phyloP scores from a whole-genome alignment of 1,140 invertebrate genomes.

The Yoshiicerus persimilis region DNA sequence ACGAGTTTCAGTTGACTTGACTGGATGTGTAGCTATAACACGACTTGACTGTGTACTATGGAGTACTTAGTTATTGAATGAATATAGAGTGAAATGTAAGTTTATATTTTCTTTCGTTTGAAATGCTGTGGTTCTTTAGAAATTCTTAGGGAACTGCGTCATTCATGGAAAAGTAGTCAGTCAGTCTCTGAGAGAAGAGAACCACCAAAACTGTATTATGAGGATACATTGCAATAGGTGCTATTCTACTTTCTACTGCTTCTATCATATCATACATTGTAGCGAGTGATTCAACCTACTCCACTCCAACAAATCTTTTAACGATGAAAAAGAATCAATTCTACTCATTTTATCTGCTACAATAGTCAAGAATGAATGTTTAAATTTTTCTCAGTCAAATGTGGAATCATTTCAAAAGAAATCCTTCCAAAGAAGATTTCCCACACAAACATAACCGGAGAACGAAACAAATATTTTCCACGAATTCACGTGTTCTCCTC shows the following conservation, averaged over 20 bases:
- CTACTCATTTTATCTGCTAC: constrained; percentile 20
- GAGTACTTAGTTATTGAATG: constrained; percentile 6
- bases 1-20: constrained; percentile 3
- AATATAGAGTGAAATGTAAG: constrained; percentile 21
- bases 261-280: neutral
- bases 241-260: neutral
- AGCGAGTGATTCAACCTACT: neutral
- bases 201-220: neutral
- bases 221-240: constrained; percentile 5
- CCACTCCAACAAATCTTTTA: neutral
- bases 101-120: constrained; percentile 10
- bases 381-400: neutral
- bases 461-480: neutral
- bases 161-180: constrained; percentile 2
- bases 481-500: neutral
- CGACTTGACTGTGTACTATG: neutral
- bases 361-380: neutral
- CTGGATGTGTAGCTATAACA: neutral
- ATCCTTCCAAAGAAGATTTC: neutral
- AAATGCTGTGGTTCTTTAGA: constrained; percentile 25
- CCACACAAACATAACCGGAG: neutral
- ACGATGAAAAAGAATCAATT: constrained; percentile 21
- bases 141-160: constrained; percentile 22
- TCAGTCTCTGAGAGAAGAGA: neutral
- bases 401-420: neutral